Evolutionary conservation across 1,140 invertebrate species (phyloP).

Genomic region (Drosophila virilis): DNA sequence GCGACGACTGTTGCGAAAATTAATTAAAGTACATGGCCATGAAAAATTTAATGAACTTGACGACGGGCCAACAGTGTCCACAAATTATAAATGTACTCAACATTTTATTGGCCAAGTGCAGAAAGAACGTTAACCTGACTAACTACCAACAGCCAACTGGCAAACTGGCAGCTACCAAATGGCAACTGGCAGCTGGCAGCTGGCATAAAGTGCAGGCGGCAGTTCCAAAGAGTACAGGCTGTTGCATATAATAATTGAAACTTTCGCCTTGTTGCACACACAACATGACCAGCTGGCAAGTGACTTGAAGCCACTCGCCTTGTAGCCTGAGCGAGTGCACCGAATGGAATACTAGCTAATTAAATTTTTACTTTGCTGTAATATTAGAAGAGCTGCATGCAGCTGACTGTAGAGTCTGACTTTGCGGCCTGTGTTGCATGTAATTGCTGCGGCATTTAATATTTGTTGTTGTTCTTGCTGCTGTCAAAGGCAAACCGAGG

Average conservation of each 20-base stretch:
- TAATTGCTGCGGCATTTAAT: conserved; percentile 23
- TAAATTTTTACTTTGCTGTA: conserved; percentile 47
- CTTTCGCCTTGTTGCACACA: conserved; percentile 46
- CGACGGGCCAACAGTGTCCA: conserved; percentile 7
- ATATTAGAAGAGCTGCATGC: conserved; percentile 30
- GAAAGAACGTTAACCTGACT: conserved; percentile 7
- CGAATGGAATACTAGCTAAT: conserved; percentile 47
- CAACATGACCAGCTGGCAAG: conserved; percentile 34
- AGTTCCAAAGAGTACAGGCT: conserved; percentile 20
- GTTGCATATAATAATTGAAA: conserved; percentile 52
- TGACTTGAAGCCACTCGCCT: background rate
- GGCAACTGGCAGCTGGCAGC: conserved; percentile 28
- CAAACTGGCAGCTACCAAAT: background rate
- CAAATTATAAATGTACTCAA: conserved; percentile 40
- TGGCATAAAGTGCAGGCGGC: conserved; percentile 36
- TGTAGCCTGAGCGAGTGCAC: conserved; percentile 21
- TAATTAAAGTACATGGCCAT: conserved; percentile 45
- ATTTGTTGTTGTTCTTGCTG: conserved; percentile 30
- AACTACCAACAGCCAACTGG: conserved; percentile 1
- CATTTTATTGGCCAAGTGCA: conserved; percentile 35
- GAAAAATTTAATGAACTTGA: conserved; percentile 44
- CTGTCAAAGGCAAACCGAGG: background rate
- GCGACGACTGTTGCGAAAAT: conserved; percentile 22
- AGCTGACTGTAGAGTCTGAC: conserved; percentile 6
- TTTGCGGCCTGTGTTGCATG: conserved; percentile 29